These are phyloP conservation scores for Silurus asotus DNA, from an alignment of 2,113 vertebrate species.

Conservation along the genomic window DNA sequence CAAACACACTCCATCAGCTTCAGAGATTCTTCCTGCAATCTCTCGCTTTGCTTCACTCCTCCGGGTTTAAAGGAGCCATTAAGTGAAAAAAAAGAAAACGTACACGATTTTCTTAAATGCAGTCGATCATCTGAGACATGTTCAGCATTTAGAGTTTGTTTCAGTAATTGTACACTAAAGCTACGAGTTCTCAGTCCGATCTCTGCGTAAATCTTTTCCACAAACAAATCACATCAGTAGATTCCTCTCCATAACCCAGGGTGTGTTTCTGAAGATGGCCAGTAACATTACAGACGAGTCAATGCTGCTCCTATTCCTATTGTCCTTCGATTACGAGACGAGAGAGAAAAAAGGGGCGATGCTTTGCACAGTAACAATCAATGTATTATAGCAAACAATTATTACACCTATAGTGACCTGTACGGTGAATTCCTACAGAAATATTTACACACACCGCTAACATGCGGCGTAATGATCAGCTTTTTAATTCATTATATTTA, in stretches of 20 bases:
- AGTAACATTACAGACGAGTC: not conserved
- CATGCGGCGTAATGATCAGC: not conserved
- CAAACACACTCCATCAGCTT: conserved; percentile 33
- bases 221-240: not conserved
- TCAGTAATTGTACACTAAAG: not conserved
- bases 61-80: not conserved
- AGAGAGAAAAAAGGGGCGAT: not conserved
- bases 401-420: not conserved
- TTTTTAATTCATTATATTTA: not conserved
- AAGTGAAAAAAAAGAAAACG: not conserved
- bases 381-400: not conserved
- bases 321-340: not conserved
- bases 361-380: not conserved
- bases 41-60: not conserved
- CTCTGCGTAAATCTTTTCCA: not conserved
- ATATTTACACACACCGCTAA: not conserved
- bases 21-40: conserved; percentile 18
- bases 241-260: not conserved
- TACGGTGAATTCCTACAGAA: not conserved
- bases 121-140: not conserved
- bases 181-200: not conserved
- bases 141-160: too few species aligned
- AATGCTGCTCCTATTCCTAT: too few species aligned
- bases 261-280: not conserved
- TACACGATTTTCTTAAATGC: not conserved